Evolutionary conservation across 2,113 vertebrate species (phyloP).

Genomic region (Bujurquina vittata): DNA sequence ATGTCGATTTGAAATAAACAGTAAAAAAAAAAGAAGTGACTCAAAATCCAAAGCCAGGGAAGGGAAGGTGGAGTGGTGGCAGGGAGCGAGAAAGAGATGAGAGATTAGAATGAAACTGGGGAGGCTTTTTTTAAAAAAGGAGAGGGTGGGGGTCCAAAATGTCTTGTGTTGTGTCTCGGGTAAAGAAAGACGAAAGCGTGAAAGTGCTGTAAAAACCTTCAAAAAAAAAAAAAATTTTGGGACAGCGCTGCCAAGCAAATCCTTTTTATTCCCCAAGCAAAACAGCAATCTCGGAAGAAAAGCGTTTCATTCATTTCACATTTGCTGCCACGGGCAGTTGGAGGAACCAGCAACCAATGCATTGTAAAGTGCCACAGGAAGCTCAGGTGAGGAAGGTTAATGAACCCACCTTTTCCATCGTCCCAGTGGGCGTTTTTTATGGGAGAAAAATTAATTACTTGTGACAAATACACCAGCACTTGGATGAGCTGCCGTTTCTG

Average conservation of each 20-base stretch:
- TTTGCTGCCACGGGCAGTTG: conserved; percentile 57
- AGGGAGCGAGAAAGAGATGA: not conserved
- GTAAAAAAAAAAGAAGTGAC: conserved; percentile 51
- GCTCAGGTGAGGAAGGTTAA: conserved; percentile 73
- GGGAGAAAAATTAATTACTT: conserved; percentile 78
- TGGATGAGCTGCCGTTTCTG: conserved; percentile 68
- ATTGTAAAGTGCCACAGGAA: conserved; percentile 72
- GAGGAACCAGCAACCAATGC: conserved; percentile 58
- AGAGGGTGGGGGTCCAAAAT: conserved; percentile 19
- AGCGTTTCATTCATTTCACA: conserved; percentile 51
- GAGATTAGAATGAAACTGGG: not conserved
- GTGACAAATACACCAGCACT: conserved; percentile 76
- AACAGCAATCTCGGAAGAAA: conserved; percentile 57
- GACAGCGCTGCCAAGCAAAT: conserved; percentile 34
- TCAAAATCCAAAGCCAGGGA: conserved; percentile 16
- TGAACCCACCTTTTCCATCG: conserved; percentile 78
- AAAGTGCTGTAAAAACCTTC: conserved; percentile 30
- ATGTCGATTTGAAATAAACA: conserved; percentile 64
- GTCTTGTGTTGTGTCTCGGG: conserved; percentile 24
- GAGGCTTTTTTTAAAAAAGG: too few species aligned
- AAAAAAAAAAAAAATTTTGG: not conserved
- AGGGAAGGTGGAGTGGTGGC: not conserved
- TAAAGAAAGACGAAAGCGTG: conserved; percentile 9
- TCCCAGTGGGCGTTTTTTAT: conserved; percentile 69
- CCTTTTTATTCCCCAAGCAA: conserved; percentile 43